phyloP scores from a whole-genome alignment of 2,888 invertebrate genomes.

The Nemotelus nigrinus region DNA sequence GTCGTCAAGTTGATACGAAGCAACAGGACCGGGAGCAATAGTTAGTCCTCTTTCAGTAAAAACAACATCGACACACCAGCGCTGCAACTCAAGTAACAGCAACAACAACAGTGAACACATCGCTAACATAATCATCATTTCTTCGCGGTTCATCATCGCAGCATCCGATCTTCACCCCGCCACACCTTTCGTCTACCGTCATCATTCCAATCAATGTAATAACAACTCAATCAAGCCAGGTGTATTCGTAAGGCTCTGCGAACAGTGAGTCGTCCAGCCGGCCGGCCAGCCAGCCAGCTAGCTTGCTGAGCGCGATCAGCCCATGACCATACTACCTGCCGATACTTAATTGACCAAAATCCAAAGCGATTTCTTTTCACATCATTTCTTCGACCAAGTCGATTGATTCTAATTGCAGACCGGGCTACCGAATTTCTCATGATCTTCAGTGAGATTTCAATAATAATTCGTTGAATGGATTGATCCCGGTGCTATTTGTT shows the following conservation, averaged over 20 bases:
- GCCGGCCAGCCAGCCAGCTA: not conserved
- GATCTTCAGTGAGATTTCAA: conserved; percentile 15
- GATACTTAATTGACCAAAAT: conserved; percentile 44
- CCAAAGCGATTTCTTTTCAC: conserved; percentile 41
- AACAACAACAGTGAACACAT: conserved; percentile 4
- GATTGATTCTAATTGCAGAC: conserved; percentile 37
- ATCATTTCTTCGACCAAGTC: conserved; percentile 35
- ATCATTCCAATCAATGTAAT: conserved; percentile 25
- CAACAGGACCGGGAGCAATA: conserved; percentile 37
- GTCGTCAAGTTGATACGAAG: not conserved
- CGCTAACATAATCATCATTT: conserved; percentile 30
- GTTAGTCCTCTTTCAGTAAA: conserved; percentile 25
- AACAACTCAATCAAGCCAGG: conserved; percentile 43
- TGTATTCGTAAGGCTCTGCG: not conserved
- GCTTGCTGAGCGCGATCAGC: conserved; percentile 23
- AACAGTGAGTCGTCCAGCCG: not conserved
- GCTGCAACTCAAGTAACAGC: not conserved
- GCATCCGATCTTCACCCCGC: conserved; percentile 36
- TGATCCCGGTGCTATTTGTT: not conserved
- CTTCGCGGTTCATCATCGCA: conserved; percentile 42
- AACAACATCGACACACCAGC: conserved; percentile 11
- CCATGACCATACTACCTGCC: conserved; percentile 41
- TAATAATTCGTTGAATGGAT: not conserved
- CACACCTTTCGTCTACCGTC: not conserved
- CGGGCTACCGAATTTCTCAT: conserved; percentile 39